Evolutionary conservation across 2,797 vertebrate species (phyloP).

Genomic region (Pempheris klunzingeri): DNA sequence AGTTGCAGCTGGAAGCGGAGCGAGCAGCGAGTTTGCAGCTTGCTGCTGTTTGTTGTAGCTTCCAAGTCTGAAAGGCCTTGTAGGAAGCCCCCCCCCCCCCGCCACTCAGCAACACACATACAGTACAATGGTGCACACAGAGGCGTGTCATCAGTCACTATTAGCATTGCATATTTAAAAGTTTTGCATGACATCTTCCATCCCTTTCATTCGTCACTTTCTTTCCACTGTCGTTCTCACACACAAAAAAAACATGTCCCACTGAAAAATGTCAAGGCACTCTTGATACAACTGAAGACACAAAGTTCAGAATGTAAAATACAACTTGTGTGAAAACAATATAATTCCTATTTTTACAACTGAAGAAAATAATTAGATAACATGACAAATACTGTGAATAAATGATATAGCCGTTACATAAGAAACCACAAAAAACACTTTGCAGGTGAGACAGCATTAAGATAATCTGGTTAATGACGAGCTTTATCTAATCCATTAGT

Average conservation of each 20-base stretch:
- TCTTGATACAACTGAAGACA: conserved; percentile 79
- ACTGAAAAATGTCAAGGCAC: conserved; percentile 84
- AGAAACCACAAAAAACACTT: conserved; percentile 35
- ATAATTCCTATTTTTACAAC: conserved; percentile 12
- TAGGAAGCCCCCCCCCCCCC: conserved; percentile 1
- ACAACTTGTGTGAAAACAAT: conserved; percentile 40
- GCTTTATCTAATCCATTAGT: conserved; percentile 18
- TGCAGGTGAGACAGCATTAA: conserved; percentile 37
- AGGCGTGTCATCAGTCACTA: conserved; percentile 47
- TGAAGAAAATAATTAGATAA: conserved; percentile 18
- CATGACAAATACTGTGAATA: conserved; percentile 6
- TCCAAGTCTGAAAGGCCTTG: conserved; percentile 39
- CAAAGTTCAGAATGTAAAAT: conserved; percentile 49
- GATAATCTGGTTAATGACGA: conserved; percentile 40
- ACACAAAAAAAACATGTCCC: conserved; percentile 33
- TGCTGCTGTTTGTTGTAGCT: conserved; percentile 12
- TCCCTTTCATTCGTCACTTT: conserved; percentile 24
- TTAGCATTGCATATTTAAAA: conserved; percentile 68
- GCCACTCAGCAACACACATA: neutral
- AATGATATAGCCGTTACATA: conserved; percentile 18
- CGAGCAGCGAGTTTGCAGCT: conserved; percentile 16
- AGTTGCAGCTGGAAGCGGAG: conserved; percentile 1
- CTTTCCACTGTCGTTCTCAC: conserved; percentile 37
- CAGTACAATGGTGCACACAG: conserved; percentile 26
- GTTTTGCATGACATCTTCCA: conserved; percentile 49